These are phyloP conservation scores for Anguilla anguilla DNA, from an alignment of 2,797 vertebrate species.

Conservation along the genomic window DNA sequence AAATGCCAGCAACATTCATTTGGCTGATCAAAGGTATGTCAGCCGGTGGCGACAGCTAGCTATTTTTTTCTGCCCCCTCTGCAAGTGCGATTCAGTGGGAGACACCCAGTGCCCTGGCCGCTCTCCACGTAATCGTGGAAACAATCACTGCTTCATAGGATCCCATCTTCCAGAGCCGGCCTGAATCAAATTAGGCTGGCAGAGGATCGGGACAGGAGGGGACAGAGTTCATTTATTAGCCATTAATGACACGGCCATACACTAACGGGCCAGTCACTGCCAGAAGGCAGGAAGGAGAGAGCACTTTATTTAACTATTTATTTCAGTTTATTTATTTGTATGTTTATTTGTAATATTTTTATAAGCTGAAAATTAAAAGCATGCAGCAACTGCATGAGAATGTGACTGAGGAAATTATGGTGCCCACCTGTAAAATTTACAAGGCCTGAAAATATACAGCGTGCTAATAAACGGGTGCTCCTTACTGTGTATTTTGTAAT, in stretches of 20 bases:
- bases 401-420: not conserved
- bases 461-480: not conserved
- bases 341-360: not conserved
- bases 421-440: not conserved
- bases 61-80: constrained; percentile 87
- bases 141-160: constrained; percentile 89
- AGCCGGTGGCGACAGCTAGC: constrained; percentile 87
- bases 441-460: too few species aligned
- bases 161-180: constrained; percentile 83
- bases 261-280: constrained; percentile 41
- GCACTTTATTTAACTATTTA: constrained; percentile 67
- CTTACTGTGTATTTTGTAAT: not conserved
- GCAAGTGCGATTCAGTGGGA: constrained; percentile 71
- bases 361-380: not conserved
- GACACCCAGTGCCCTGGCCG: constrained; percentile 74
- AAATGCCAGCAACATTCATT: constrained; percentile 99
- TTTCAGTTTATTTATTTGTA: constrained; percentile 33
- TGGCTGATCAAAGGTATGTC: constrained; percentile 98
- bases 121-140: constrained; percentile 86
- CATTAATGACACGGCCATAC: constrained; percentile 55
- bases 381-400: not conserved
- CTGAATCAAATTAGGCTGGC: constrained; percentile 81
- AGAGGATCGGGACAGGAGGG: constrained; percentile 69
- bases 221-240: constrained; percentile 77
- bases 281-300: constrained; percentile 73